phyloP scores from a whole-genome alignment of 2,113 vertebrate genomes.

The Rhabdornis inornatus region DNA sequence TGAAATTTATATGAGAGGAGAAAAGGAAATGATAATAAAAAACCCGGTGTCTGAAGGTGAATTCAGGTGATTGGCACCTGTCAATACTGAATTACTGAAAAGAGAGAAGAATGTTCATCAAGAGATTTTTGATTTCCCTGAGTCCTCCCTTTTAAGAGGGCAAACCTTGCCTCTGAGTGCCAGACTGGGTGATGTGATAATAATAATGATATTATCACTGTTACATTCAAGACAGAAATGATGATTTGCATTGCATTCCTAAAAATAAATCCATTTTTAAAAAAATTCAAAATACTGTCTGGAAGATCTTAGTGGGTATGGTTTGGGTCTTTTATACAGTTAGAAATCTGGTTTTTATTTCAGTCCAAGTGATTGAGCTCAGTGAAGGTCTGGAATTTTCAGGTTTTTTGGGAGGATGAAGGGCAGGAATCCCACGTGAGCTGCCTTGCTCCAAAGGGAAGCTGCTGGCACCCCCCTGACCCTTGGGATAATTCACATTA shows the following conservation, averaged over 20 bases:
- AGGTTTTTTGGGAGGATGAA: not conserved
- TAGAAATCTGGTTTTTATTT: not conserved
- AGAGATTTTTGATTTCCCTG: not conserved
- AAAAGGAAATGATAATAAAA: not conserved
- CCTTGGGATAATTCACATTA: not conserved
- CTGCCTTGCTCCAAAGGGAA: not conserved
- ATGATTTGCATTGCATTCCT: not conserved
- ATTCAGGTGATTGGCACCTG: not conserved
- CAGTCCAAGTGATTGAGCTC: not conserved
- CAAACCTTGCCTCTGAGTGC: not conserved
- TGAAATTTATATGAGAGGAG: not conserved
- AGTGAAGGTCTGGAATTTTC: not conserved
- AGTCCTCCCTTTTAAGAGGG: not conserved
- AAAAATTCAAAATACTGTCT: fast-evolving
- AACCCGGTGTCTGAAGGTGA: not conserved
- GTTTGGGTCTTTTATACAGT: not conserved
- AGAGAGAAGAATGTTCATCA: not conserved
- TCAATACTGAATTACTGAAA: not conserved
- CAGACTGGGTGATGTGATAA: too few species aligned
- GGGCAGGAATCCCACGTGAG: not conserved
- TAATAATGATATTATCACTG: not conserved
- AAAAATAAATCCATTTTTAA: not conserved
- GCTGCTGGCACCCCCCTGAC: not conserved
- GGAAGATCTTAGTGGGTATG: not conserved
- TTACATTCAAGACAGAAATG: not conserved